Conservation (phyloP, 64 coral and sea anemone species). For the Actinia equina region DNA sequence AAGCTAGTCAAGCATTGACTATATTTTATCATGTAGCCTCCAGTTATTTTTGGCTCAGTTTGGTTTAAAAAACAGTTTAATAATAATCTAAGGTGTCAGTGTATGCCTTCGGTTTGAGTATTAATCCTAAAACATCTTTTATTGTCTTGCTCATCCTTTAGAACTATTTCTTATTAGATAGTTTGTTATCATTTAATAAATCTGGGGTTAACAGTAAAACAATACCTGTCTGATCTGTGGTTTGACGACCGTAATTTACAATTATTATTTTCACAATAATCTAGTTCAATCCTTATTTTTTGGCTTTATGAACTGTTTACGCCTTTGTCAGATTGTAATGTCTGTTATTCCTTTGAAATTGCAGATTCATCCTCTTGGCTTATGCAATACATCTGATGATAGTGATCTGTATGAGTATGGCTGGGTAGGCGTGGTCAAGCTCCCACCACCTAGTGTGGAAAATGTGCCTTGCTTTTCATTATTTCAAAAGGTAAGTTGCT, state of each 20-base stretch:
- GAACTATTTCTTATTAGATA: neutral
- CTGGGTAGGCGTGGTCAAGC: conserved; percentile 90
- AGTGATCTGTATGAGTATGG: conserved; percentile 83
- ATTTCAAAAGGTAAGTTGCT: conserved; percentile 78
- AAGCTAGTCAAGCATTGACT: too few species aligned
- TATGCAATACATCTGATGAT: conserved; percentile 95
- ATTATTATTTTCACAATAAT: neutral
- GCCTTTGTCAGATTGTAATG: neutral
- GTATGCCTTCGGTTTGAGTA: too few species aligned
- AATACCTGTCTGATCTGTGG: neutral
- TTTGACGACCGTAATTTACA: neutral
- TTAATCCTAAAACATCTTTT: neutral
- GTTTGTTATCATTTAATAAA: neutral
- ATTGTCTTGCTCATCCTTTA: neutral
- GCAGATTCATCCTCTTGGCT: conserved; percentile 86
- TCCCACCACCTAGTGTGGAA: conserved; percentile 47
- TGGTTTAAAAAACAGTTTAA: too few species aligned
- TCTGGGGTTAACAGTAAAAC: neutral
- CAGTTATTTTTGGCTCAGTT: too few species aligned
- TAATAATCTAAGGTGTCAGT: too few species aligned
- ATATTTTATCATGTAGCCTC: too few species aligned
- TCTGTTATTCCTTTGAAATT: neutral
- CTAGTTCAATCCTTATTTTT: neutral
- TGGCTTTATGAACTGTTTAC: neutral
- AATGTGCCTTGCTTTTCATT: conserved; percentile 79